phyloP scores from a whole-genome alignment of 2,797 vertebrate species.

The Rousettus madagascariensis region DNA sequence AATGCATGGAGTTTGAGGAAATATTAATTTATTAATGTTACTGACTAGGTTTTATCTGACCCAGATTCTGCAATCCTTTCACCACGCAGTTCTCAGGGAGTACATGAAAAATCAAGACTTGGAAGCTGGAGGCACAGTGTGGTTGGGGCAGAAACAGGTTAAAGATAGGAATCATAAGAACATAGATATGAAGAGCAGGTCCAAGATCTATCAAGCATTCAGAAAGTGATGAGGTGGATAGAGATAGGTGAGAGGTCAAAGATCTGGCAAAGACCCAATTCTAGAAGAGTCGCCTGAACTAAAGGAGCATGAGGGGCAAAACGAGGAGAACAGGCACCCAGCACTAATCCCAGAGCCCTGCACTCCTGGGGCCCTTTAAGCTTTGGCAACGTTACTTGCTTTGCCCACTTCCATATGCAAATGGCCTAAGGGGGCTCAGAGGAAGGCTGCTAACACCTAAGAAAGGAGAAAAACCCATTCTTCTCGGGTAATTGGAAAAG shows the following conservation, averaged over 20 bases:
- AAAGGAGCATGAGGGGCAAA: background rate
- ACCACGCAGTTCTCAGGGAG: fast-evolving
- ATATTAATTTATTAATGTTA: background rate
- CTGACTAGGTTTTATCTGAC: background rate
- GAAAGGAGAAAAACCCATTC: background rate
- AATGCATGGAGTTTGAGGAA: background rate
- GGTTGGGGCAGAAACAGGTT: background rate
- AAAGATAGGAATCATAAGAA: background rate
- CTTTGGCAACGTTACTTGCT: background rate
- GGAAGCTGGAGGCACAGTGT: background rate
- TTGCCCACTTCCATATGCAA: background rate
- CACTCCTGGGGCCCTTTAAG: background rate
- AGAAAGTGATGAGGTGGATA: background rate
- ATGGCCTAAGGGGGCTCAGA: background rate
- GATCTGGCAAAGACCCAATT: background rate
- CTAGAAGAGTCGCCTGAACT: background rate
- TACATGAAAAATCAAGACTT: background rate
- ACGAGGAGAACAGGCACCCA: background rate
- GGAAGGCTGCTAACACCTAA: background rate
- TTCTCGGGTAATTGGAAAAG: background rate
- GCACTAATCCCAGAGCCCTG: background rate
- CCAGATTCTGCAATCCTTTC: background rate
- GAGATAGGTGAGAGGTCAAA: background rate
- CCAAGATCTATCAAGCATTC: background rate
- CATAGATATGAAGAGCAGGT: background rate